phyloP scores from a whole-genome alignment of 1,140 invertebrate genomes.

The Diorhabda carinulata region DNA sequence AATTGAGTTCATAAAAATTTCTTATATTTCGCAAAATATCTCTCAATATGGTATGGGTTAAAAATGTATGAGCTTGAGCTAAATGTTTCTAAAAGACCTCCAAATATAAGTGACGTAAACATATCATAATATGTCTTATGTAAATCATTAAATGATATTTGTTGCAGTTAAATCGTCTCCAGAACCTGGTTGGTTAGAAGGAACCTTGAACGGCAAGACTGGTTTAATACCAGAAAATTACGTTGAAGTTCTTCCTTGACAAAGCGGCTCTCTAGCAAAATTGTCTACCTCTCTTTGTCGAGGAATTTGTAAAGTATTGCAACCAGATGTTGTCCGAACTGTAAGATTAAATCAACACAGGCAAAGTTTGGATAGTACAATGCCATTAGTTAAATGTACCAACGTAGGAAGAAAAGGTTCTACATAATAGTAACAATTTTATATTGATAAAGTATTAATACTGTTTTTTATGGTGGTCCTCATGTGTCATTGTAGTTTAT shows the following conservation, averaged over 20 bases:
- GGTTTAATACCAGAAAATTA: slow-evolving; percentile 97
- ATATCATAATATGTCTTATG: neutral
- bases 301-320: slow-evolving; percentile 37
- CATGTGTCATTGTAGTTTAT: neutral
- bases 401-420: slow-evolving; percentile 40
- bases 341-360: slow-evolving; percentile 29
- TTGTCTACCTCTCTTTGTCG: slow-evolving; percentile 38
- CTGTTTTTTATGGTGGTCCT: neutral
- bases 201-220: slow-evolving; percentile 86
- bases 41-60: too few relatives aligned
- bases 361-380: slow-evolving; percentile 37
- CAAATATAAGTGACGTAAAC: too few relatives aligned
- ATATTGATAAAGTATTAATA: neutral
- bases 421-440: slow-evolving; percentile 25
- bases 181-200: slow-evolving; percentile 96
- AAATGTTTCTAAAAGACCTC: too few relatives aligned
- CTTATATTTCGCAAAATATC: too few relatives aligned
- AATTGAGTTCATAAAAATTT: too few relatives aligned
- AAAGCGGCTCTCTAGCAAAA: slow-evolving; percentile 40
- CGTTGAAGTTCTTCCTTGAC: slow-evolving; percentile 79
- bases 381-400: slow-evolving; percentile 25
- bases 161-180: slow-evolving; percentile 78
- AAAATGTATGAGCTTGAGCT: too few relatives aligned
- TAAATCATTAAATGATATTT: neutral
- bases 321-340: slow-evolving; percentile 22